Percentiles rank a stretch among this genome's conserved stretches.
Evolutionary conservation across 2,797 vertebrate species (phyloP).

Genomic region (Cynodonichthys magdalenae): DNA sequence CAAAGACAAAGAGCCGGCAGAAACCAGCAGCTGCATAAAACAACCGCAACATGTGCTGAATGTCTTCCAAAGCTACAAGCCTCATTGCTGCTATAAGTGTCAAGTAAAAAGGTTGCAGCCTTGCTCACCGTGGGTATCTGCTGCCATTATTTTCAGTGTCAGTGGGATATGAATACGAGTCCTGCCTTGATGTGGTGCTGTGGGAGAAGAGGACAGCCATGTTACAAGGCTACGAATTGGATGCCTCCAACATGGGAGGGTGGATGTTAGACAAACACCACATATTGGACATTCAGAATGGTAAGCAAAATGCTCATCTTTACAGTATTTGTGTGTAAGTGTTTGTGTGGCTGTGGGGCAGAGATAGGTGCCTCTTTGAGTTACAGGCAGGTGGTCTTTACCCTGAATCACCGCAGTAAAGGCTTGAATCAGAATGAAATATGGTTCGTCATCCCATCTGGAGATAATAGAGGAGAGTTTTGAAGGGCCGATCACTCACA

Average conservation of each 20-base stretch:
- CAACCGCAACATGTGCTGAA: conserved; percentile 28
- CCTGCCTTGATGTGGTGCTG: conserved; percentile 93
- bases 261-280: conserved; percentile 98
- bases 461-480: conserved; percentile 84
- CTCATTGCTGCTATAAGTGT: conserved; percentile 57
- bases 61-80: conserved; percentile 31
- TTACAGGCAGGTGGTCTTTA: conserved; percentile 69
- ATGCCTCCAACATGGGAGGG: conserved; percentile 95
- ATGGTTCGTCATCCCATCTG: conserved; percentile 81
- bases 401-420: conserved; percentile 79
- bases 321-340: conserved; percentile 1
- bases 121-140: conserved; percentile 50
- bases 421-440: conserved; percentile 81
- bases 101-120: conserved; percentile 51
- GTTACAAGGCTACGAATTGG: conserved; percentile 94
- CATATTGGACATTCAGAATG: conserved; percentile 92
- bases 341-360: conserved; percentile 18
- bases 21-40: conserved; percentile 30
- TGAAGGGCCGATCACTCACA: conserved; percentile 86
- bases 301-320: conserved; percentile 73
- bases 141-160: conserved; percentile 87
- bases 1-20: conserved; percentile 38
- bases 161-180: conserved; percentile 98
- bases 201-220: conserved; percentile 96
- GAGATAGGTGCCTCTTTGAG: conserved; percentile 69